Evolutionary conservation across 2,113 vertebrate genomes (phyloP).

Genomic region (Psittacus erithacus): DNA sequence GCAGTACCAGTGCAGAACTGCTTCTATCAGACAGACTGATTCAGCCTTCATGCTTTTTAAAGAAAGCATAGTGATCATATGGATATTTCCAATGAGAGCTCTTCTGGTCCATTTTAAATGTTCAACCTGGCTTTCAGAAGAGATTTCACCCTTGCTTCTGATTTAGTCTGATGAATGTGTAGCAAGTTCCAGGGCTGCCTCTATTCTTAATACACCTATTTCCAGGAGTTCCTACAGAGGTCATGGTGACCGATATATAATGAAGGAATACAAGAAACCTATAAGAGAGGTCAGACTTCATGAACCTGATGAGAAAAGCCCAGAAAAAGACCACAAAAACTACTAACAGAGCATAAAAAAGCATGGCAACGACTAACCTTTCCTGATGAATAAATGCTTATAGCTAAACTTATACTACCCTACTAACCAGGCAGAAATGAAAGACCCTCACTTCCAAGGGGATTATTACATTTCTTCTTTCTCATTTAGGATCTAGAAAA

Average conservation of each 20-base stretch:
- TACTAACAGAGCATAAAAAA: neutral
- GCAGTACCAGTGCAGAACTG: neutral
- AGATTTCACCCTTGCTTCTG: neutral
- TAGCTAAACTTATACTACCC: neutral
- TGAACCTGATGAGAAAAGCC: neutral
- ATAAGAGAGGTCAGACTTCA: neutral
- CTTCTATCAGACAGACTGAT: neutral
- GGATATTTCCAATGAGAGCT: neutral
- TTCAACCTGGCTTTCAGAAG: neutral
- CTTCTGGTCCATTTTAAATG: neutral
- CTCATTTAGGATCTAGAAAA: neutral
- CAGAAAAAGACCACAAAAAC: neutral
- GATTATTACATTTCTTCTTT: neutral
- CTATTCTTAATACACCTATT: neutral
- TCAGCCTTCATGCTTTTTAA: neutral
- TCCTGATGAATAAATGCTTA: neutral
- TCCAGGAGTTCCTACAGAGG: neutral
- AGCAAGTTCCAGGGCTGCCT: neutral
- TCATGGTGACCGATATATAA: neutral
- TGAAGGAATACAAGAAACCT: neutral
- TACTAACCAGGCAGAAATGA: neutral
- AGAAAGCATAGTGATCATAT: neutral
- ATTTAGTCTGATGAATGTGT: neutral
- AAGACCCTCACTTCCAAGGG: neutral
- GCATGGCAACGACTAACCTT: neutral